Base-by-base conservation (phyloP, 2,888 invertebrate genomes). In the Scaptomyza tumidula region DNA sequence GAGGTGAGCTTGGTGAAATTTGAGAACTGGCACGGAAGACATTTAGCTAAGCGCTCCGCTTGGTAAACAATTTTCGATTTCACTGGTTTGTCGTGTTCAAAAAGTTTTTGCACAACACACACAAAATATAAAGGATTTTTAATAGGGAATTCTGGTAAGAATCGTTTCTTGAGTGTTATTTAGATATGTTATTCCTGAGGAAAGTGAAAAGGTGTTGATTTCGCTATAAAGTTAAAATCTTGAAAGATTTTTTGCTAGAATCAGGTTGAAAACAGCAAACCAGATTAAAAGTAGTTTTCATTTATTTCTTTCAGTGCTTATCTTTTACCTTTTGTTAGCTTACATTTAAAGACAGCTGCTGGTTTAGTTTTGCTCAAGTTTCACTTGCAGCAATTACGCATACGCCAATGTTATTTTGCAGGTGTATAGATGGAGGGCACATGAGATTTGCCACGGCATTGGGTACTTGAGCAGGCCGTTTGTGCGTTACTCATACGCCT, bases 41-140 rank as follows among this genome's bases (percentile, higher is more conserved):
- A 83, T 83, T 83, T 85, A 81, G 82, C 88, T 87, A 83, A 83
- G 84, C 82, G 82, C 76, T 87, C 79, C 88, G 88, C 88, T 87
- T 76, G 76, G 88, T 85, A 85, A 87, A 87, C 88, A 87, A 83
- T 87, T 83, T 83, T 83, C 82, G 88, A 83, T 83, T 87, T 82
- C 74, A 79, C 19, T 35, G 68, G 68, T 78, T 68, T 59, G 69
- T 82, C 70, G 64, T 85, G 74, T 78, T 85, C 57, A 69, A 79
- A 82, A 87, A 78, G 50, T 82, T 82, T 79, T 85, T 27, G 6
- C 14, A 29, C 29, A 31, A 13, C n/a, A 29, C n/a, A 45, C 9
- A 33, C 7, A 33, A 16, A 16, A 33, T 16, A 33, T 7, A 48
- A 16, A 16, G 11, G 48, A 16, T 33, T 13, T 13, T 48, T 33